Evolutionary conservation across 2,113 vertebrate species (phyloP), one percentile per base, ranked within the genome.

Genomic region (Casuarius casuarius): DNA sequence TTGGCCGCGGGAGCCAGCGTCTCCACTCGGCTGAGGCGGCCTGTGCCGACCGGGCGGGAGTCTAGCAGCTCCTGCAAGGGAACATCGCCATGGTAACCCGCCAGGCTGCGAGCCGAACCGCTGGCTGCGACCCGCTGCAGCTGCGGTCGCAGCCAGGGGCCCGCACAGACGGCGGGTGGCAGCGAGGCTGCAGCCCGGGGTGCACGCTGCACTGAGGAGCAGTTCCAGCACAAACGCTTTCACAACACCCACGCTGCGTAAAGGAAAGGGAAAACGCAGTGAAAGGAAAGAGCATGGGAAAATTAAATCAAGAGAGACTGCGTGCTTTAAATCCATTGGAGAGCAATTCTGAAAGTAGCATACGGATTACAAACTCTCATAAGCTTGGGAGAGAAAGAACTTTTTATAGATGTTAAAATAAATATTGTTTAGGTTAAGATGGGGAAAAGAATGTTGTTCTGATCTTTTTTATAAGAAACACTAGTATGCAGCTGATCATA

Each of bases 41-140:
- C 98, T 56, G 98, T 98, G 67, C 99, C 99, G 48, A 97, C 96
- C 95, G 98, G 98, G 92, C 98, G 98, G 97, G 98, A 99, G 98
- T 99, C 99, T 83, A 99, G 98, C 87, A 99, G 98, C 98, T 99
- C 99, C 99, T 99, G 99, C 82, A 97, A 98, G 97, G 96, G 54
- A 98, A 99, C 98, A 98, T 99, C 91, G 97, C 98, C 99, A 98
- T 97, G 98, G 99, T 98, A 98, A 99, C 99, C 73, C 93, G 96
- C 71, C 31, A 82, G 14, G 94, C 96, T 9, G 52, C 93, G 97
- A 96, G 52, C 52, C 52, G 25, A 54, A 13, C 23, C 52, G 96
- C 74, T 35, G 85, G 94, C 96, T 8, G 52, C 94, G 97, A 96
- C 92, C 96, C 95, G 78, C 92, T 84, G 33, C 68, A 80, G 62